Evolutionary conservation across 2,888 invertebrate species (phyloP).

Genomic region (Eurois occulta): DNA sequence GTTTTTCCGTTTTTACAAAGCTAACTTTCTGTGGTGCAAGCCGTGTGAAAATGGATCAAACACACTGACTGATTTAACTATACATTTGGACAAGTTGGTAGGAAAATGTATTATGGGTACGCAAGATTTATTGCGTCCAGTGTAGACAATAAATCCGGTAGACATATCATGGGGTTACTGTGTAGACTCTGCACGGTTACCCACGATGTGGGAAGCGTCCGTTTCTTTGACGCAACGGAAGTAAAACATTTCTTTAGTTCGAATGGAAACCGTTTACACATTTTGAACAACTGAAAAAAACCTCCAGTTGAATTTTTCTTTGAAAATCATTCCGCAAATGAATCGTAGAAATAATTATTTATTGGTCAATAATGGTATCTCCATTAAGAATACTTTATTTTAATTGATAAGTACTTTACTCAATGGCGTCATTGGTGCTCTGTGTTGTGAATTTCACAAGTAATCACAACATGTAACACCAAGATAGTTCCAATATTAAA

Average conservation of each 20-base stretch:
- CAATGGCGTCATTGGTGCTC: neutral
- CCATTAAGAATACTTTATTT: neutral
- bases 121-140: slow-evolving; percentile 38
- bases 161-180: slow-evolving; percentile 50
- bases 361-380: slow-evolving; percentile 12
- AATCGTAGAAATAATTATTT: neutral
- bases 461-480: neutral
- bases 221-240: slow-evolving; percentile 34
- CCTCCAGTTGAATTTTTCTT: neutral
- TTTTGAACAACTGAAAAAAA: neutral
- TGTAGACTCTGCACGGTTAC: slow-evolving; percentile 34
- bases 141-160: slow-evolving; percentile 52
- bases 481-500: neutral
- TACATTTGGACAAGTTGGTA: slow-evolving; percentile 31
- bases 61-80: neutral
- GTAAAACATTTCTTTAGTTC: slow-evolving; percentile 30
- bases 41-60: neutral
- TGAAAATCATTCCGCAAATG: neutral
- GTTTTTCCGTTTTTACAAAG: neutral
- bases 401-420: neutral
- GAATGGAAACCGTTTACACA: slow-evolving; percentile 17
- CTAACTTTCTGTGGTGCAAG: neutral
- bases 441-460: neutral
- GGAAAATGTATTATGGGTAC: slow-evolving; percentile 35
- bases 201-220: slow-evolving; percentile 25